Evolutionary conservation across 1,140 invertebrate species (phyloP).

Genomic region (Drosophila murphyi): DNA sequence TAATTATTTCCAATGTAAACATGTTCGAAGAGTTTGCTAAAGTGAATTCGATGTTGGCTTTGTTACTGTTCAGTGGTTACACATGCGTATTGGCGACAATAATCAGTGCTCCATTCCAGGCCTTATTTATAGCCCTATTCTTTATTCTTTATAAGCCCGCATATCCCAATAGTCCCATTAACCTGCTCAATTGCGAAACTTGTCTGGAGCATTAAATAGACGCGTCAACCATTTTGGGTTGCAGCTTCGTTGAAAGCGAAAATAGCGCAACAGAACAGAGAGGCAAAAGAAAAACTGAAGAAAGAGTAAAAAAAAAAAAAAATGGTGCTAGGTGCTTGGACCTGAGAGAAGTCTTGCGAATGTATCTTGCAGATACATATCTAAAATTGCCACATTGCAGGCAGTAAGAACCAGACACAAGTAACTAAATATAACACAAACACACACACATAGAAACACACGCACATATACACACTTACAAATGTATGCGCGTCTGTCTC

Average conservation of each 20-base stretch:
- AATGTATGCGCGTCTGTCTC: slow-evolving; percentile 42
- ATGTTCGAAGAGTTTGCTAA: too few relatives aligned
- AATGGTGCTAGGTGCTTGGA: slow-evolving; percentile 26
- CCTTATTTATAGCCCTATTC: slow-evolving; percentile 5
- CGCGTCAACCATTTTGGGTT: slow-evolving; percentile 53
- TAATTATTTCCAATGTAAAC: too few relatives aligned
- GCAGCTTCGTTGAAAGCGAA: slow-evolving; percentile 74
- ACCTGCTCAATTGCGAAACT: slow-evolving; percentile 48
- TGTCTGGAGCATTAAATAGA: slow-evolving; percentile 37
- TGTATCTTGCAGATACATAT: slow-evolving; percentile 75
- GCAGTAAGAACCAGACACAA: slow-evolving; percentile 73
- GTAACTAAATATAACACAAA: slow-evolving; percentile 73
- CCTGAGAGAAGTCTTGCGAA: slow-evolving; percentile 45
- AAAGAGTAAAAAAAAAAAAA: slow-evolving; percentile 12
- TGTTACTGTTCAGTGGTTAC: too few relatives aligned
- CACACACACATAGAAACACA: slow-evolving; percentile 17
- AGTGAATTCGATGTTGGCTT: too few relatives aligned
- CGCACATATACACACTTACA: slow-evolving; percentile 33
- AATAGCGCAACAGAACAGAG: slow-evolving; percentile 51
- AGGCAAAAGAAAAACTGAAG: too few relatives aligned
- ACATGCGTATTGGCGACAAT: not conserved
- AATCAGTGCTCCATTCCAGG: not conserved
- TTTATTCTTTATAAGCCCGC: not conserved
- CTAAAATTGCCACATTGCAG: slow-evolving; percentile 70
- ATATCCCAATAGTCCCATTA: slow-evolving; percentile 38